Evolutionary conservation across 2,113 vertebrate species (phyloP).

Genomic region (Monopterus albus): DNA sequence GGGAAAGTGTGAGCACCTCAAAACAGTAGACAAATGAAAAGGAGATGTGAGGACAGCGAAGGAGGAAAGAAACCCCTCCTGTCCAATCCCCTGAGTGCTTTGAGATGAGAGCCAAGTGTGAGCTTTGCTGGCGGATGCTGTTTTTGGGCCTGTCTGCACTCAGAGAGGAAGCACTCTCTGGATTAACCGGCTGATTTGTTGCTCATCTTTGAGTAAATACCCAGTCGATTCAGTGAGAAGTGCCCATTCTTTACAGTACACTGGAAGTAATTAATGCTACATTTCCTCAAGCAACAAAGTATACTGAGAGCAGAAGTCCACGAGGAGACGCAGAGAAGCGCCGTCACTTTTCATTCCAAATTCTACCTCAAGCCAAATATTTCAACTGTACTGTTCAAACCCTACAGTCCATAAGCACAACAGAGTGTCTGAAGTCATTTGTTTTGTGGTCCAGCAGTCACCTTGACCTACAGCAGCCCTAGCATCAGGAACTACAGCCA

Average conservation of each 20-base stretch:
- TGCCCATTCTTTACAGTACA: constrained; percentile 1
- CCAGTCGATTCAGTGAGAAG: constrained; percentile 26
- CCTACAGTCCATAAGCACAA: too few species aligned
- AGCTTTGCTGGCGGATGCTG: constrained; percentile 62
- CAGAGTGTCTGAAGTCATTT: too few species aligned
- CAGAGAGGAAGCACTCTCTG: constrained; percentile 42
- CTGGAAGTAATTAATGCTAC: constrained; percentile 1
- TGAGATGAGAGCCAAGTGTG: constrained; percentile 50
- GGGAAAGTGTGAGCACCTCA: background rate
- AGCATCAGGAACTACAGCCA: too few species aligned
- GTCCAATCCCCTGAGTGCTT: constrained; percentile 50
- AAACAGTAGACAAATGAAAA: background rate
- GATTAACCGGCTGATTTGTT: constrained; percentile 69
- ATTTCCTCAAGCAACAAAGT: background rate
- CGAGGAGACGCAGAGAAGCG: too few species aligned
- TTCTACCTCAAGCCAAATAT: too few species aligned
- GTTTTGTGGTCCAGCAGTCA: too few species aligned
- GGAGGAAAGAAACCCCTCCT: constrained; percentile 20
- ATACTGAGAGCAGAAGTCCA: background rate
- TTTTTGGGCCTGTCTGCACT: constrained; percentile 23
- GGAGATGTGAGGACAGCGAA: background rate
- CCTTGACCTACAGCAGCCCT: too few species aligned
- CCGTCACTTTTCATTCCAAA: too few species aligned
- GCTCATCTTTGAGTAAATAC: constrained; percentile 39
- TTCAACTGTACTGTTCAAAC: too few species aligned